Evolutionary conservation across 2,888 invertebrate species (phyloP).

Genomic region (Caenorhabditis sp.): DNA sequence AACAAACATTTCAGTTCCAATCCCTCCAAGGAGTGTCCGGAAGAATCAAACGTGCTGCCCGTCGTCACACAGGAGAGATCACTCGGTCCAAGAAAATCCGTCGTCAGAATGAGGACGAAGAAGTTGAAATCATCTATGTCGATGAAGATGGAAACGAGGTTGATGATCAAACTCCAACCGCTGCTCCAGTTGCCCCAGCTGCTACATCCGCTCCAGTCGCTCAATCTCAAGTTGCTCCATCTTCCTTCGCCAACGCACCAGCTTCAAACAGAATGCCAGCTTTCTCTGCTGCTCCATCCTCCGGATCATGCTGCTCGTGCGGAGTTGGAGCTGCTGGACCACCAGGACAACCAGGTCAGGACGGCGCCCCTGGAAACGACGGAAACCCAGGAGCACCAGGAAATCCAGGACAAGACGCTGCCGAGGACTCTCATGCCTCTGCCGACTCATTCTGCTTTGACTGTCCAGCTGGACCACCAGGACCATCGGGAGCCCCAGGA

Average conservation of each 20-base stretch:
- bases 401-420: conserved; percentile 60
- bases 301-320: conserved; percentile 41
- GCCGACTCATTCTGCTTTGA: conserved; percentile 68
- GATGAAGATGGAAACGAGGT: conserved; percentile 46
- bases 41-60: conserved; percentile 23
- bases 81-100: conserved; percentile 40
- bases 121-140: conserved; percentile 45
- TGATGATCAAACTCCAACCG: conserved; percentile 13
- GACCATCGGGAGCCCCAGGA: conserved; percentile 66
- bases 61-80: conserved; percentile 33
- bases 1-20: conserved; percentile 40
- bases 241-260: background rate
- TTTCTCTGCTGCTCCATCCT: background rate
- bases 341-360: conserved; percentile 65
- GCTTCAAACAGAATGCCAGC: background rate
- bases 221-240: conserved; percentile 20
- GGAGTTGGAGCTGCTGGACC: conserved; percentile 51
- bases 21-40: conserved; percentile 20
- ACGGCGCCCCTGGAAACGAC: conserved; percentile 65
- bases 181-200: conserved; percentile 24
- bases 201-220: conserved; percentile 18
- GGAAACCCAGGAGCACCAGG: conserved; percentile 72
- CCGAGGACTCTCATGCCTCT: conserved; percentile 52
- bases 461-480: conserved; percentile 66
- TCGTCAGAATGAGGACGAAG: conserved; percentile 45